Evolutionary conservation across 1,140 invertebrate species (phyloP), one percentile per base, ranked within the genome.

Genomic region (Pseudoatta argentina): DNA sequence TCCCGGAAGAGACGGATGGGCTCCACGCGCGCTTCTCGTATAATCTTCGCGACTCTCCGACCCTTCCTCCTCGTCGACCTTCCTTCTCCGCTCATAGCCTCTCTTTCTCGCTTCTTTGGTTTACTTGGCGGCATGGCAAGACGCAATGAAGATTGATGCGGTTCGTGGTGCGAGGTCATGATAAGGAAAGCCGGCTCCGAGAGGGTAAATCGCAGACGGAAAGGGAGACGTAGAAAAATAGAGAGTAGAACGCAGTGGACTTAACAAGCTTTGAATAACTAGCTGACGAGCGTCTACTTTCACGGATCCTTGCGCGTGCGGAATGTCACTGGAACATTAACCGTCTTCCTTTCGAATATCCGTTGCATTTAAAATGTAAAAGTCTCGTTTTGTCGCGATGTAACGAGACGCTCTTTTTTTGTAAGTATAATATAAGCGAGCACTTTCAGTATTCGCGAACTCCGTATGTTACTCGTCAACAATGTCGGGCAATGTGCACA

Each of bases 241-340:
- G 61, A 34, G 69, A 83, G 57, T n/a, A 71, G 71, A 64, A 85
- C 79, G 44, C 67, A 82, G 24, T 55, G 59, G 55, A 81, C 78
- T 92, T 93, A 94, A 94, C 92, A 91, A 93, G 91, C 88, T 89
- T 88, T 92, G 92, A 93, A 94, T 94, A 93, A 93, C 90, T 85
- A 81, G 85, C 87, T 76, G 87, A 91, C 87, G 90, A 86, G 87
- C 89, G 88, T 87, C 86, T 92, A 93, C 81, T 93, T 91, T 91
- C 82, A 59, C 76, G 86, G 76, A 77, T 88, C 82, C 61, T 85
- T 51, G 57, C 86, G 73, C 78, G 21, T 85, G 73, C 63, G 66
- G 89, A 86, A 79, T 77, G 53, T 77, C 53, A 71, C 55, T 88
- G 24, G 14, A 39, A 16, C 61, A 61, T 71, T 77, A 53, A 10